Evolutionary conservation across 2,113 vertebrate genomes (phyloP).

Genomic region (Nothocercus nigrocapillus): DNA sequence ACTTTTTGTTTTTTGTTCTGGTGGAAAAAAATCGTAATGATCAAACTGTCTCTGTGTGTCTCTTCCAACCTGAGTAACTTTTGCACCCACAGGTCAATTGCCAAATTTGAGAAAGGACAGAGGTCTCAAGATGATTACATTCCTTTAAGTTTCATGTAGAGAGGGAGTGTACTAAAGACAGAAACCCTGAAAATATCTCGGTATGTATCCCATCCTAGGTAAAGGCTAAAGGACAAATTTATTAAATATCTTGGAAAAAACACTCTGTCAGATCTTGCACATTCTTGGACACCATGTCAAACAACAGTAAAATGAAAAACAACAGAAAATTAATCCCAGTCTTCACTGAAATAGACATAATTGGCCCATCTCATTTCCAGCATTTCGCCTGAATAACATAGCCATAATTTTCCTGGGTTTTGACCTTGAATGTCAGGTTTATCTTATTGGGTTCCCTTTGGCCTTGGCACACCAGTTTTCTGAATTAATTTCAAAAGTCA

Average conservation of each 20-base stretch:
- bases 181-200: background rate
- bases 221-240: background rate
- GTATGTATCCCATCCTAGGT: background rate
- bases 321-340: background rate
- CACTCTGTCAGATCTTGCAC: background rate
- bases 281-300: background rate
- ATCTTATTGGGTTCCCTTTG: conserved; percentile 1
- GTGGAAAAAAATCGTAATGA: background rate
- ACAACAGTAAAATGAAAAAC: background rate
- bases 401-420: background rate
- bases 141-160: background rate
- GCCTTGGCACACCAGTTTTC: conserved; percentile 33
- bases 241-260: background rate
- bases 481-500: conserved; percentile 56
- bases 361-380: background rate
- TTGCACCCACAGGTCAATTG: background rate
- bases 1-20: background rate
- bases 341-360: background rate
- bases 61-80: background rate
- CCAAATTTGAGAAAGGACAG: background rate
- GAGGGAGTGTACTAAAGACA: background rate
- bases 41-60: background rate
- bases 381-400: background rate
- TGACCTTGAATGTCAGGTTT: conserved; percentile 1
- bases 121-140: background rate